These are phyloP conservation scores for Microtus obscurus DNA, from an alignment of 2,797 vertebrate genomes.

Conservation along the genomic window DNA sequence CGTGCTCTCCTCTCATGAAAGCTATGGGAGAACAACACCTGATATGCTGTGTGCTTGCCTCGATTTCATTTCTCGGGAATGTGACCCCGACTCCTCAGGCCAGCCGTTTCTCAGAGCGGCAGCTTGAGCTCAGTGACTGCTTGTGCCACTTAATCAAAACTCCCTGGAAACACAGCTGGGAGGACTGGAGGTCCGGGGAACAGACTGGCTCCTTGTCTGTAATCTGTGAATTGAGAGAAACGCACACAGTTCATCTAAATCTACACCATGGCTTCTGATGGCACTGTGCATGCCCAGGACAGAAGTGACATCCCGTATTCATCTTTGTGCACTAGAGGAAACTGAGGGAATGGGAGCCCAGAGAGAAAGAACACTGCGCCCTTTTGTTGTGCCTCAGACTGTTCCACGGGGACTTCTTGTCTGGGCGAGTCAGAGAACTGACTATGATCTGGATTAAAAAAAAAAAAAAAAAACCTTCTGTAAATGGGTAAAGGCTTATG, in stretches of 20 bases:
- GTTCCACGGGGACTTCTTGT: background rate
- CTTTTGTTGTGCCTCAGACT: background rate
- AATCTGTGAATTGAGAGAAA: background rate
- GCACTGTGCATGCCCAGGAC: background rate
- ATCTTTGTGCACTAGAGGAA: background rate
- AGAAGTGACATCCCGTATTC: background rate
- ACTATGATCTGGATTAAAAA: conserved; percentile 29
- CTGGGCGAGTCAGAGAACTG: conserved; percentile 55
- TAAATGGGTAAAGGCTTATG: conserved; percentile 11
- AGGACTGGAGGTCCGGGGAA: background rate
- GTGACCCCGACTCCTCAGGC: background rate
- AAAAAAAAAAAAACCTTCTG: conserved; percentile 12
- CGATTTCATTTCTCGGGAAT: background rate
- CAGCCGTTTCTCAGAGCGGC: background rate
- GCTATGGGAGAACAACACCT: background rate
- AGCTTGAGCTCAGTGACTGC: background rate
- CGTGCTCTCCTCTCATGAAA: background rate
- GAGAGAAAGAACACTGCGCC: conserved; percentile 38
- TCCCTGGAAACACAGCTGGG: conserved; percentile 50
- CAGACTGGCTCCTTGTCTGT: background rate
- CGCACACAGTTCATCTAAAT: background rate
- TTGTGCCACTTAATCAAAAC: background rate
- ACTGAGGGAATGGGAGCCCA: background rate
- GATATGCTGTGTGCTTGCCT: background rate
- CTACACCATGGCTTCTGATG: background rate